Percentiles rank a stretch among this genome's conserved stretches.
phyloP scores from a whole-genome alignment of 2,888 invertebrate genomes.

The Acrocera orbiculus region DNA sequence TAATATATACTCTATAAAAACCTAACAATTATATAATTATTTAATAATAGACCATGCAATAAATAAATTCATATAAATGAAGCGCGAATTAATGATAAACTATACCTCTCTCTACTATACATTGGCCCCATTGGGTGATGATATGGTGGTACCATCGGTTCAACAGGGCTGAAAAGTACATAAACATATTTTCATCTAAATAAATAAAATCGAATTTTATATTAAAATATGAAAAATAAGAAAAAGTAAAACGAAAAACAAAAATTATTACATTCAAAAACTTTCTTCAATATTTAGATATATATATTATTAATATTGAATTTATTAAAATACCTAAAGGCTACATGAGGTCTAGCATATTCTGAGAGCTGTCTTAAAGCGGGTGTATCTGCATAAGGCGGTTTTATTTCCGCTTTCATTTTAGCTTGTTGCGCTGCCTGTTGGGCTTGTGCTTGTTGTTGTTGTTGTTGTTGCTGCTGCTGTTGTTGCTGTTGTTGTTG shows the following conservation, averaged over 20 bases:
- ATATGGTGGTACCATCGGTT: constrained; percentile 34
- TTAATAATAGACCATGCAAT: too few species aligned
- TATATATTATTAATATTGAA: too few species aligned
- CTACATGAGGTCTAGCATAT: constrained; percentile 84
- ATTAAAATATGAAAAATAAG: not conserved
- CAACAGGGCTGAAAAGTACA: constrained; percentile 31
- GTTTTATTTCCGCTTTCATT: constrained; percentile 60
- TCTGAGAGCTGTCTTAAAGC: constrained; percentile 81
- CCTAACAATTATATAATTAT: too few species aligned
- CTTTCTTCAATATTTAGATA: too few species aligned
- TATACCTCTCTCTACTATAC: constrained; percentile 34
- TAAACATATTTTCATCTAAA: not conserved
- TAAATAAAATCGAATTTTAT: not conserved
- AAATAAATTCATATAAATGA: too few species aligned
- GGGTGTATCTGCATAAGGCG: constrained; percentile 83
- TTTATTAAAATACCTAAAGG: constrained; percentile 41
- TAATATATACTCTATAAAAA: too few species aligned
- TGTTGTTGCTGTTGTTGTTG: constrained; percentile 28
- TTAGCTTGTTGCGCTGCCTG: constrained; percentile 34
- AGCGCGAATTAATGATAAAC: constrained; percentile 18
- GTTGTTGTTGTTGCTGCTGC: constrained; percentile 32
- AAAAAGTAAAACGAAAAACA: too few species aligned
- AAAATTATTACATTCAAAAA: not conserved
- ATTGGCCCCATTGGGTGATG: constrained; percentile 34
- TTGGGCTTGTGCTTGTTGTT: constrained; percentile 32